A percentile compares a stretch with the other conserved stretches of the same genome.
Evolutionary conservation across 1,140 invertebrate genomes (phyloP).

Genomic region (Oppia nitens): DNA sequence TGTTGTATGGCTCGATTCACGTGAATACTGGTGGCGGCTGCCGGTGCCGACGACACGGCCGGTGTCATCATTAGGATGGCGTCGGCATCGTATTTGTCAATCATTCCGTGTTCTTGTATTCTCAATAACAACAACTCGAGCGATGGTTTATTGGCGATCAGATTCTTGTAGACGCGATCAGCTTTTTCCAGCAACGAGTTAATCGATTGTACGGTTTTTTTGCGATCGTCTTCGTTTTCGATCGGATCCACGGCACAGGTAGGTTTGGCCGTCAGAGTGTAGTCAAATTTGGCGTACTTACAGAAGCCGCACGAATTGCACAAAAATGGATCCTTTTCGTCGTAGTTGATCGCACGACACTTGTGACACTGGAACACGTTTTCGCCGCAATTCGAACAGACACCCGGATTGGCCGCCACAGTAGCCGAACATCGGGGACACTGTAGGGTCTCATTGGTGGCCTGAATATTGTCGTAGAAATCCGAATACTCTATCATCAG

Average conservation of each 20-base stretch:
- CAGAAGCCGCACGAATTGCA: slow-evolving; percentile 97
- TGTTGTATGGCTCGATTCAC: slow-evolving; percentile 39
- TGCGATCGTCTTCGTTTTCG: slow-evolving; percentile 87
- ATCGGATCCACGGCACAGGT: slow-evolving; percentile 93
- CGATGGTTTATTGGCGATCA: slow-evolving; percentile 67
- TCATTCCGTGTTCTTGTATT: slow-evolving; percentile 49
- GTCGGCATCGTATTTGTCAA: slow-evolving; percentile 41
- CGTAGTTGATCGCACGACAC: slow-evolving; percentile 83
- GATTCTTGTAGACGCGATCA: slow-evolving; percentile 76
- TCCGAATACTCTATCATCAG: slow-evolving; percentile 98
- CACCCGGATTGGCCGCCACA: slow-evolving; percentile 88
- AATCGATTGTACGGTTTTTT: slow-evolving; percentile 79
- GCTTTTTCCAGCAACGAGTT: slow-evolving; percentile 81
- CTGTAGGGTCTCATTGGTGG: slow-evolving; percentile 74
- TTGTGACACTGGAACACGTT: slow-evolving; percentile 84
- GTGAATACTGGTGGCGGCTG: slow-evolving; percentile 31
- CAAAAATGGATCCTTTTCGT: slow-evolving; percentile 95
- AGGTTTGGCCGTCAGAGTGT: slow-evolving; percentile 63
- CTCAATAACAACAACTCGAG: slow-evolving; percentile 62
- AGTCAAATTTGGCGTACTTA: slow-evolving; percentile 99
- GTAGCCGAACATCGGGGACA: slow-evolving; percentile 90
- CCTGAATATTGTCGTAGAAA: slow-evolving; percentile 75
- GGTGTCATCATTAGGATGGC: not conserved
- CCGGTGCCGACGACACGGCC: not conserved
- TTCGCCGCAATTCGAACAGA: slow-evolving; percentile 93